A percentile compares a stretch with the other conserved stretches of the same genome.
phyloP scores from a whole-genome alignment of 23 tunicate species.

The Phallusia fumigata region DNA sequence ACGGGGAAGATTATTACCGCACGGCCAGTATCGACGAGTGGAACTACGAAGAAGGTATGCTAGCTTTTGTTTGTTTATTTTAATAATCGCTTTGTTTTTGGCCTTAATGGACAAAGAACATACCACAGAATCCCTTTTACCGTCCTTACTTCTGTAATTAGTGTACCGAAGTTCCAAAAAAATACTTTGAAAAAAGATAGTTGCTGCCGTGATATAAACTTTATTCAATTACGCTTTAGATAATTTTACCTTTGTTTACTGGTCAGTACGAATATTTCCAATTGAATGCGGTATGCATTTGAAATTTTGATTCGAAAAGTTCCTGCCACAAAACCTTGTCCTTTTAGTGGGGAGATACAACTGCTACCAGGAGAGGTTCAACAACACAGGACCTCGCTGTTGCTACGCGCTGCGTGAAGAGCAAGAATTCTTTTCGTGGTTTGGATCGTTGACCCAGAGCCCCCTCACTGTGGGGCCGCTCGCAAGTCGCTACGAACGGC shows the following conservation, averaged over 20 bases:
- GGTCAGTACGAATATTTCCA: background rate
- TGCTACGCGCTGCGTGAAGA: background rate
- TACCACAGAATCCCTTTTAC: too few relatives aligned
- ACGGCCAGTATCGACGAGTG: background rate
- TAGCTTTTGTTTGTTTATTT: too few relatives aligned
- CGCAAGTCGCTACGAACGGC: constrained; percentile 1
- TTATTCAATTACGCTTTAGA: background rate
- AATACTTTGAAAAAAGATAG: too few relatives aligned
- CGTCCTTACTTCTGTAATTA: too few relatives aligned
- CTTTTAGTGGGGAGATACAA: background rate
- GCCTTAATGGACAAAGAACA: too few relatives aligned
- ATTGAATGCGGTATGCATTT: background rate
- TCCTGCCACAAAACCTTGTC: background rate
- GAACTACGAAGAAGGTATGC: constrained; percentile 7
- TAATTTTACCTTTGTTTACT: background rate
- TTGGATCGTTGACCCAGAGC: background rate
- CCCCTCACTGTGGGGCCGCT: background rate
- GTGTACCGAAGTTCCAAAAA: too few relatives aligned
- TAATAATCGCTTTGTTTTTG: background rate
- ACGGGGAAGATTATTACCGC: background rate
- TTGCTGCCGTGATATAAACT: too few relatives aligned
- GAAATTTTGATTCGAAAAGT: background rate
- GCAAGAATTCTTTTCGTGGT: background rate
- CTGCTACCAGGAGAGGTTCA: background rate
- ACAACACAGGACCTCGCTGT: constrained; percentile 22